These are phyloP conservation scores for Matsumyia berberina DNA, from an alignment of 2,888 invertebrate genomes.

Conservation along the genomic window DNA sequence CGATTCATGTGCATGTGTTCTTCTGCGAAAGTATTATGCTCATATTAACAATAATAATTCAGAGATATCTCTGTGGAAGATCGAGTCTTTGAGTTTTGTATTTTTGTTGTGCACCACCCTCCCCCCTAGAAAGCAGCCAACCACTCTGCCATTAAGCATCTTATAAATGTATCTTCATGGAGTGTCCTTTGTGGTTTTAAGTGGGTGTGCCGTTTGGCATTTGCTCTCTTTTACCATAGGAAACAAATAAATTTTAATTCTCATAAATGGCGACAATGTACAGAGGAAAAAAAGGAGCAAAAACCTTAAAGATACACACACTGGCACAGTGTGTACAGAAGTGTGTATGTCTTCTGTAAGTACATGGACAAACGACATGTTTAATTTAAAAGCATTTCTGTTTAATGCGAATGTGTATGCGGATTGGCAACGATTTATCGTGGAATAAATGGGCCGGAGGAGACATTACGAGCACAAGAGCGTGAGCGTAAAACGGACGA, in stretches of 20 bases:
- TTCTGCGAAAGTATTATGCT: conserved; percentile 44
- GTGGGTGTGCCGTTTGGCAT: conserved; percentile 46
- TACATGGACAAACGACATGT: conserved; percentile 44
- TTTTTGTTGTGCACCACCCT: neutral
- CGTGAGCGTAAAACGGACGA: conserved; percentile 44
- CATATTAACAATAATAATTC: conserved; percentile 65
- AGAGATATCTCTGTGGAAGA: conserved; percentile 45
- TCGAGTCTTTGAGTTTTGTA: conserved; percentile 21
- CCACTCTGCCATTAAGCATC: conserved; percentile 2
- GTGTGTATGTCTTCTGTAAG: neutral
- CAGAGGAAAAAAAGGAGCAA: conserved; percentile 9
- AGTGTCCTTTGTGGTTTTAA: conserved; percentile 62
- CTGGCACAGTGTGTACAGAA: neutral
- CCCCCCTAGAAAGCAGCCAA: neutral
- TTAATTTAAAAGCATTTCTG: conserved; percentile 65
- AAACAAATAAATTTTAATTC: conserved; percentile 66
- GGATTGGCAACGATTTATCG: conserved; percentile 69
- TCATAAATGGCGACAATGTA: conserved; percentile 61
- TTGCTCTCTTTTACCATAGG: conserved; percentile 45
- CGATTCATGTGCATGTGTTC: conserved; percentile 41
- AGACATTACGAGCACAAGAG: conserved; percentile 35
- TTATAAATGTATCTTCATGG: conserved; percentile 10
- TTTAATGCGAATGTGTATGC: conserved; percentile 48
- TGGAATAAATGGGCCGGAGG: conserved; percentile 59
- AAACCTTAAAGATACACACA: neutral